A percentile compares a stretch with the other conserved stretches of the same genome.
These are phyloP conservation scores for Podabrus alpinus DNA, from an alignment of 2,888 invertebrate species.

Conservation along the genomic window DNA sequence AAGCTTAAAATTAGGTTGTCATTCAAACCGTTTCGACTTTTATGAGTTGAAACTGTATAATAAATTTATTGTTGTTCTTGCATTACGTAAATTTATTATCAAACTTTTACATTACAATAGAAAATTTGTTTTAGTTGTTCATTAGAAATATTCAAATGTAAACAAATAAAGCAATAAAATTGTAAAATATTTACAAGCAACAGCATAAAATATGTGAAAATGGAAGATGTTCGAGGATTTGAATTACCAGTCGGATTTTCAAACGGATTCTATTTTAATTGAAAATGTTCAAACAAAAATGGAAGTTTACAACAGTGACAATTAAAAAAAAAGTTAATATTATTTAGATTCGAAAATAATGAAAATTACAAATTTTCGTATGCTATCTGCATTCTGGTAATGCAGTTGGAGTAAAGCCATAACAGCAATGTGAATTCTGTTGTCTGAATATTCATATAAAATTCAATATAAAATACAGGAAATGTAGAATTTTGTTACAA, in stretches of 20 bases:
- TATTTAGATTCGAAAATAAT: neutral
- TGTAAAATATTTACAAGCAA: slow-evolving; percentile 20
- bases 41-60: neutral
- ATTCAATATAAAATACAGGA: slow-evolving; percentile 15
- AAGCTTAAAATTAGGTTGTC: neutral
- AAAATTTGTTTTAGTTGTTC: neutral
- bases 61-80: neutral
- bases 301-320: neutral
- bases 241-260: slow-evolving; percentile 19
- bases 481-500: slow-evolving; percentile 19
- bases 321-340: neutral
- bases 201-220: slow-evolving; percentile 17
- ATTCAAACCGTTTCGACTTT: neutral
- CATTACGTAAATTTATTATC: neutral
- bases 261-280: slow-evolving; percentile 19
- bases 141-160: slow-evolving; percentile 6
- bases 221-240: slow-evolving; percentile 26
- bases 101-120: neutral
- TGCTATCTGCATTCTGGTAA: neutral
- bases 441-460: slow-evolving; percentile 22
- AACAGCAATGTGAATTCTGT: neutral
- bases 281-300: neutral
- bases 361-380: neutral
- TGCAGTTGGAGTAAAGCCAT: neutral
- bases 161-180: slow-evolving; percentile 18